A percentile compares a stretch with the other conserved stretches of the same genome.
These are phyloP conservation scores for Doryteuthis pealeii DNA, from an alignment of 1,140 invertebrate species.

Conservation along the genomic window DNA sequence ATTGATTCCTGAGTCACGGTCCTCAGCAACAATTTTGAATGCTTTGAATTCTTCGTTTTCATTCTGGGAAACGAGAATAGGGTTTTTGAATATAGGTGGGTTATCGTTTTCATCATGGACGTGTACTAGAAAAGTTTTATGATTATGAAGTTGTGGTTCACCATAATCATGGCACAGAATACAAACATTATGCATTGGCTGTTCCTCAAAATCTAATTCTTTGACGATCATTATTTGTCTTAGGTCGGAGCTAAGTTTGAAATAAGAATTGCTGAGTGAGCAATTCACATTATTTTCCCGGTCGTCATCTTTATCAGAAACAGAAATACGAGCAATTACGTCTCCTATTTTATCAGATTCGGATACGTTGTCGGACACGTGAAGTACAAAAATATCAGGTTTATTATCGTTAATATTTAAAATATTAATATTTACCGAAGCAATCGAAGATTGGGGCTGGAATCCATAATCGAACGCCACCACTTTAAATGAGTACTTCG, in stretches of 20 bases:
- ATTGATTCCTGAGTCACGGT: conserved; percentile 93
- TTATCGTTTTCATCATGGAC: conserved; percentile 94
- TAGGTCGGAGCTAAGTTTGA: conserved; percentile 30
- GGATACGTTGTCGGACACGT: conserved; percentile 40
- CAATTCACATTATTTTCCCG: conserved; percentile 50
- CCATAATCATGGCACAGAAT: conserved; percentile 65
- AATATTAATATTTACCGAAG: conserved; percentile 42
- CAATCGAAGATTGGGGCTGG: conserved; percentile 71
- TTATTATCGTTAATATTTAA: conserved; percentile 52
- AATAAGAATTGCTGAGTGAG: conserved; percentile 31
- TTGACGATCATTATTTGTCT: conserved; percentile 39
- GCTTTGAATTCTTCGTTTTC: conserved; percentile 79
- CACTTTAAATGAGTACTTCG: conserved; percentile 40
- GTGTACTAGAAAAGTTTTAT: conserved; percentile 87
- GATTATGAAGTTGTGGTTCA: conserved; percentile 74
- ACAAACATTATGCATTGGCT: conserved; percentile 33
- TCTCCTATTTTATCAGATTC: conserved; percentile 44
- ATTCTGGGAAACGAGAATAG: conserved; percentile 69
- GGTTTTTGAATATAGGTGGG: conserved; percentile 87
- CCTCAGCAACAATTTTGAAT: conserved; percentile 82
- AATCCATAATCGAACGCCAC: conserved; percentile 73
- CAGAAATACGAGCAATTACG: conserved; percentile 43
- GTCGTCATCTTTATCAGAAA: conserved; percentile 44
- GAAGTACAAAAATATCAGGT: conserved; percentile 47
- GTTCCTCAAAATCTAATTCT: conserved; percentile 34